phyloP scores from a whole-genome alignment of 2,888 invertebrate genomes.

The Celastrina argiolus region DNA sequence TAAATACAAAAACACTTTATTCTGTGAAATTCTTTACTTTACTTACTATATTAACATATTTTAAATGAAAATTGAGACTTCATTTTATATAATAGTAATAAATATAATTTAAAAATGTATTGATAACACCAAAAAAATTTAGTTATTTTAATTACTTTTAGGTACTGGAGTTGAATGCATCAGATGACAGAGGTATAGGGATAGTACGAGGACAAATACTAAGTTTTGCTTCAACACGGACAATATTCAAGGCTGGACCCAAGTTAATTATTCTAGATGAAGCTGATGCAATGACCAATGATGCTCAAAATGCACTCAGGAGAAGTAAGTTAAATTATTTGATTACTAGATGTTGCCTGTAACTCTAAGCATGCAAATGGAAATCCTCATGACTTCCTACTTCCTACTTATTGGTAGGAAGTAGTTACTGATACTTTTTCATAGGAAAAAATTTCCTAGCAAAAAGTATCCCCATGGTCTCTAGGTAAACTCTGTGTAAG shows the following conservation, averaged over 20 bases:
- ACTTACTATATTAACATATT: no score
- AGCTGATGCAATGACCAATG: conserved; percentile 99
- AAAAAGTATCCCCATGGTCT: no score
- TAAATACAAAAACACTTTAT: no score
- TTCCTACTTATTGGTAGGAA: no score
- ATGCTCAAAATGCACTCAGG: conserved; percentile 98
- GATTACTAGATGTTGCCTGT: background rate
- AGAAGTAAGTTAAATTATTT: conserved; percentile 81
- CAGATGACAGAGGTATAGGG: conserved; percentile 98
- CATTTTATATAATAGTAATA: no score
- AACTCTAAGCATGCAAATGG: no score
- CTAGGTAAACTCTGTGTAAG: no score
- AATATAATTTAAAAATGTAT: background rate
- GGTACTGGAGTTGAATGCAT: conserved; percentile 96
- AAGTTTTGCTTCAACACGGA: conserved; percentile 97
- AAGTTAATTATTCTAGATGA: conserved; percentile 98
- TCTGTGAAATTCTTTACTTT: no score
- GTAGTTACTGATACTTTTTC: no score
- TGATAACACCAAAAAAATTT: background rate
- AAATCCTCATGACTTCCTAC: no score
- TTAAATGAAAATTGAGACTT: no score
- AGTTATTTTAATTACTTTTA: conserved; percentile 46
- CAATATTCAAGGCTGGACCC: conserved; percentile 94
- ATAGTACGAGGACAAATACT: conserved; percentile 96
- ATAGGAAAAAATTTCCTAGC: no score